A percentile compares a stretch with the other conserved stretches of the same genome.
Evolutionary conservation across 2,113 vertebrate species (phyloP).

Genomic region (Saccopteryx bilineata): DNA sequence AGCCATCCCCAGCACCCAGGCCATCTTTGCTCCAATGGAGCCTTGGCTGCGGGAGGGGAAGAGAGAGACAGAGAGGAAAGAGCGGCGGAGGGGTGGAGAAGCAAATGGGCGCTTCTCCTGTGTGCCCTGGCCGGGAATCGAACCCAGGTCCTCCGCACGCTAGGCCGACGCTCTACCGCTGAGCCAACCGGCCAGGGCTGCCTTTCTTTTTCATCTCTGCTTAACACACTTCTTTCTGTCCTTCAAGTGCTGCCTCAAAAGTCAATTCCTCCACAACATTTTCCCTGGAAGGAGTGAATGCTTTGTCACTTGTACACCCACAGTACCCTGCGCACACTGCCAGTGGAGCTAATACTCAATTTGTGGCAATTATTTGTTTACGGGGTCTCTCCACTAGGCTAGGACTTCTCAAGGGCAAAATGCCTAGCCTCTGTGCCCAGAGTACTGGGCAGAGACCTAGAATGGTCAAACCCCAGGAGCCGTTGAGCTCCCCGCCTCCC

Average conservation of each 20-base stretch:
- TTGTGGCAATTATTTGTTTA: not conserved
- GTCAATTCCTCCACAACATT: not conserved
- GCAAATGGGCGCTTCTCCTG: too few species aligned
- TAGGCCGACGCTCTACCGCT: too few species aligned
- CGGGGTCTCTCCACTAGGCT: not conserved
- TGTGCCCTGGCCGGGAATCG: too few species aligned
- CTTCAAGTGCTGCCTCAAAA: not conserved
- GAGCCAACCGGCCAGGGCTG: too few species aligned
- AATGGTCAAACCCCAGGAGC: too few species aligned
- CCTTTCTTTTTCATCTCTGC: not conserved
- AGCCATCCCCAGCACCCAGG: too few species aligned
- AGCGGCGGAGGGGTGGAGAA: too few species aligned
- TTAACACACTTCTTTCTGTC: not conserved
- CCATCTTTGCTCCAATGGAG: too few species aligned
- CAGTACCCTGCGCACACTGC: accelerated
- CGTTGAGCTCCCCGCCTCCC: accelerated
- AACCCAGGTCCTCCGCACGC: too few species aligned
- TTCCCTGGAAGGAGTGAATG: not conserved
- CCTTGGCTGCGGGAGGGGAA: too few species aligned
- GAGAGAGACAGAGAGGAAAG: too few species aligned
- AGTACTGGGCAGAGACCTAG: not conserved
- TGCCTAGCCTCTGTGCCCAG: not conserved
- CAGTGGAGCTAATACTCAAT: not conserved
- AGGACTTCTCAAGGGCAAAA: not conserved
- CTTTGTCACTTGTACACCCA: not conserved